These are phyloP conservation scores for Melanostoma scalare DNA, from an alignment of 2,888 invertebrate genomes.

Conservation along the genomic window DNA sequence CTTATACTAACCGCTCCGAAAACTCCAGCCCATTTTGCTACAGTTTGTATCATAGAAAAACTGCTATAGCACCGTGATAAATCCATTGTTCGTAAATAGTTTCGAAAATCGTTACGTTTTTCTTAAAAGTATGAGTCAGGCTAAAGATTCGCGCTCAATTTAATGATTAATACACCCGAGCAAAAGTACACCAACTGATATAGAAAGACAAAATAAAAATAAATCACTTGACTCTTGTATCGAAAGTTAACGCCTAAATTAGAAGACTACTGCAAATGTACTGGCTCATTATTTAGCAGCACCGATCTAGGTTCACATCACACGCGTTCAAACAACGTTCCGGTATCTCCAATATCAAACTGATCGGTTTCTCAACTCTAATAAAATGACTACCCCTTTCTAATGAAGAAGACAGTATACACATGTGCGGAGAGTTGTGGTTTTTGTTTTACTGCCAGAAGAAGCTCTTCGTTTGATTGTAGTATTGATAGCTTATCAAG, in stretches of 20 bases:
- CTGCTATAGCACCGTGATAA: conserved; percentile 28
- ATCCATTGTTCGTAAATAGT: conserved; percentile 42
- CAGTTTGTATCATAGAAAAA: conserved; percentile 54
- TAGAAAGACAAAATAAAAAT: conserved; percentile 3
- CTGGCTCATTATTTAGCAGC: conserved; percentile 50
- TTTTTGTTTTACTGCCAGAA: conserved; percentile 8
- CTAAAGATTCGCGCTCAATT: conserved; percentile 23
- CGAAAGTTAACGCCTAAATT: conserved; percentile 46
- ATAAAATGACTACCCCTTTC: conserved; percentile 44
- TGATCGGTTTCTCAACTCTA: conserved; percentile 47
- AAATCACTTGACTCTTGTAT: conserved; percentile 19
- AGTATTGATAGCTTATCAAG: conserved; percentile 59
- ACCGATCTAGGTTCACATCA: conserved; percentile 29
- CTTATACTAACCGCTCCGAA: conserved; percentile 57
- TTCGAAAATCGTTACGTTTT: conserved; percentile 10
- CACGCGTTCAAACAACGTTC: conserved; percentile 21
- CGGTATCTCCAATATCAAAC: conserved; percentile 44
- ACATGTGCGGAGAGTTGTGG: neutral
- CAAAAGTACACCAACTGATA: conserved; percentile 4
- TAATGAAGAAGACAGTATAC: conserved; percentile 6
- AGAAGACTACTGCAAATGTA: conserved; percentile 39
- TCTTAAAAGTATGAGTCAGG: conserved; percentile 2
- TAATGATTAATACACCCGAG: neutral
- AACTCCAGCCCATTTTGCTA: conserved; percentile 54
- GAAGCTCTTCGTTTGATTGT: conserved; percentile 22